Evolutionary conservation across 23 tunicate species (phyloP), one percentile per base, ranked within the genome.

Genomic region (Styela plicata): DNA sequence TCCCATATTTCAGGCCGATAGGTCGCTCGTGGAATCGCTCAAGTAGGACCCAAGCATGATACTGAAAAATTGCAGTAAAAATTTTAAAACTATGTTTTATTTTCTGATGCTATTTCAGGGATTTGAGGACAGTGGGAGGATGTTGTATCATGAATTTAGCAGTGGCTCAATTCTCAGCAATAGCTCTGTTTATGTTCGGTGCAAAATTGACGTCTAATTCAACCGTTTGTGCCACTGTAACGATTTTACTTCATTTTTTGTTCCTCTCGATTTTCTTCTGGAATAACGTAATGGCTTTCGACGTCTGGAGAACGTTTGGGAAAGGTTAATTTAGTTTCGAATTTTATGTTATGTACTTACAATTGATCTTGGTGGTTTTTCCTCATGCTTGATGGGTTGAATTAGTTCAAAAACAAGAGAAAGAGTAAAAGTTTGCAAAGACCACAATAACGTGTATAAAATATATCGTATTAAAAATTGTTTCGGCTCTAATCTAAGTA

Each of bases 261-360:
- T 93, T 88, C 61, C 84, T 93, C n/a, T 32, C 98, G 3, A 84
- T 89, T 2, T 93, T 93, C 57, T 93, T 93, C 74, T 93, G 98
- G 98, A 93, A 93, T 77, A 93, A 93, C 44, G 93, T 93, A 1
- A 88, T 93, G 87, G 91, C 98, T 29, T 93, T 36, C 53, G 98
- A 93, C 64, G 98, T 88, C 1, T 93, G 98, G 98, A 31, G 37
- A 13, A 93, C 98, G n/a, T 93, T 93, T 70, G 98, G 98, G 30
- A 74, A 84, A 82, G 98, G 98, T 88, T 18, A 73, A 64, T 26
- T 22, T 35, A 3, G 34, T 76, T 37, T 23, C n/a, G n/a, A n/a
- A n/a, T n/a, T n/a, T n/a, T n/a, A n/a, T n/a, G n/a, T n/a, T n/a
- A n/a, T n/a, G n/a, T n/a, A n/a, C n/a, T n/a, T n/a, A n/a, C n/a